Base-by-base conservation (phyloP, 2,797 vertebrate genomes). In the Artibeus jamaicensis region DNA sequence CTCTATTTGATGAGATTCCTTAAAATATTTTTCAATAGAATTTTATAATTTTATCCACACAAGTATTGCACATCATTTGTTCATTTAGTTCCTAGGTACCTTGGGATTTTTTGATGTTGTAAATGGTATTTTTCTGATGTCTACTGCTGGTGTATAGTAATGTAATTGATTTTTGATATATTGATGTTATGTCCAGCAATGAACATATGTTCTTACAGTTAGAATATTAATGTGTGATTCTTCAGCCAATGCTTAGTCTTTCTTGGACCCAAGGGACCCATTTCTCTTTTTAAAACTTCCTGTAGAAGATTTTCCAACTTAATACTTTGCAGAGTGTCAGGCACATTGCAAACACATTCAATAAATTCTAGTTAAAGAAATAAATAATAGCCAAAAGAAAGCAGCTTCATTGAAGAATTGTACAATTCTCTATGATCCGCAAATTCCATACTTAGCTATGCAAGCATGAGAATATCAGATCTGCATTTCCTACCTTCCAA, bases 211-310 rank as follows among this genome's bases (percentile, higher is more conserved):
- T 89, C 77, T 86, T 87, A 96, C 55, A 74, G 67, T 91, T 79
- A 70, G 32, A 86, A 81, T 62, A 59, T 86, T 42, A 55, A 55
- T 19, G 16, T 76, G 12, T 81, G 44, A 74, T 39, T 22, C 68
- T 10, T 79, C n/a, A 19, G 53, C n/a, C 82, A 95, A 67, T 89
- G 88, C 42, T 90, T 86, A 76, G 71, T 79, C 73, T 73, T 88
- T 82, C 62, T 91, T 86, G 3, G 48, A 68, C 79, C 34, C 42
- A 82, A 94, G 46, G 37, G 55, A 77, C 44, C 78, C 39, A 53
- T 83, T 91, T 86, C 79, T 87, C n/a, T 53, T 90, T 95, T 82
- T 67, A 94, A 95, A 78, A 21, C 57, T 93, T 83, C 86, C 76
- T 68, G 6, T 85, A 55, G 65, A 93, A 95, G 50, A 71, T 73